Evolutionary conservation across 2,113 vertebrate species (phyloP), one percentile per base, ranked within the genome.

Genomic region (Leptodactylus fuscus): DNA sequence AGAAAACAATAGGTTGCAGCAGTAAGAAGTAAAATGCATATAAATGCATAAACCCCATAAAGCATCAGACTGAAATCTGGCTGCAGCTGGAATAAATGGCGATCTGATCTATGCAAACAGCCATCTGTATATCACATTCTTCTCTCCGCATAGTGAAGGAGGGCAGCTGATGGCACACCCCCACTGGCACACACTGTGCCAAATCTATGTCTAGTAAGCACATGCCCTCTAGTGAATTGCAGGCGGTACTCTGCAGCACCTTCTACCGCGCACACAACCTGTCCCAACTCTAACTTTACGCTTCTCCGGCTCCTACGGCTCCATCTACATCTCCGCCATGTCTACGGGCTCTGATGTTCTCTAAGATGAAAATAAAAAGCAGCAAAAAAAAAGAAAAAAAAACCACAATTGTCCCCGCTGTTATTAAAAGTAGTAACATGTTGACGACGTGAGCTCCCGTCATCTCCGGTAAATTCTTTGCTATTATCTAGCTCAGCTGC

Each of bases 401-500:
- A 44, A 44, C n/a, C 4, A 29, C 48, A 60, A 80, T 41, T 89
- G 87, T 87, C 91, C 92, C 77, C 88, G 92, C 91, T 93, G 92
- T 87, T 88, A 87, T 89, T 90, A 91, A 92, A 91, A 93, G 92
- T 91, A 92, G 91, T 89, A 92, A 91, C 89, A 90, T 87, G 91
- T 90, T 92, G 92, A 90, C 88, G 90, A 89, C 87, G 90, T 88
- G 83, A 91, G 88, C 89, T 89, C 88, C 90, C n/a, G 89, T 89
- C 82, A 91, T 88, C 89, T 89, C 88, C 90, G 13, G 92, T 88
- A 84, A 92, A 87, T 86, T 91, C 88, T 77, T 89, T 77, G 87
- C 91, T 90, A 95, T 94, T 93, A 93, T 93, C 90, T 88, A 87
- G 88, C 92, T 93, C 91, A 92, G 93, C 92, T 94, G 93, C 91